These are phyloP conservation scores for Protobothrops flavoviridis DNA, from an alignment of 2,113 vertebrate species.

Conservation along the genomic window DNA sequence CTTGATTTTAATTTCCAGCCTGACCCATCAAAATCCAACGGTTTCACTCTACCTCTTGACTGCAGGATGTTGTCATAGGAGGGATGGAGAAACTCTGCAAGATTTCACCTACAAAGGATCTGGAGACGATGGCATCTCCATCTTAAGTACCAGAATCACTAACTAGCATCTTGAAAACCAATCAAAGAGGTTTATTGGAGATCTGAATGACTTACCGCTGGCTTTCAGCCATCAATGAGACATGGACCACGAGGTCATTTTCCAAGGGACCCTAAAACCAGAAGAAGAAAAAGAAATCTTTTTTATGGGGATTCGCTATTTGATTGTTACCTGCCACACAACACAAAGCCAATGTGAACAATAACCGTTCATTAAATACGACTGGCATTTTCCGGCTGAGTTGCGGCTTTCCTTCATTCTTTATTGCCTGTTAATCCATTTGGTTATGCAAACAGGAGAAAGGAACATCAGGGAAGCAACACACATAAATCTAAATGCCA, in stretches of 20 bases:
- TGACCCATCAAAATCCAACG: not conserved
- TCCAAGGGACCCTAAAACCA: conserved; percentile 90
- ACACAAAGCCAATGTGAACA: conserved; percentile 29
- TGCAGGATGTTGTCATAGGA: not conserved
- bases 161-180: not conserved
- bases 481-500: conserved; percentile 37
- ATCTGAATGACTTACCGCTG: conserved; percentile 81
- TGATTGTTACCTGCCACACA: not conserved
- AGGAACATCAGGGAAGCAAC: conserved; percentile 33
- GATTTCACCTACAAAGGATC: not conserved
- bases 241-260: conserved; percentile 92
- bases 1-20: not conserved
- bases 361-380: conserved; percentile 34
- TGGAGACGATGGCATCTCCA: not conserved
- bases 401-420: conserved; percentile 5
- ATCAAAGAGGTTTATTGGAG: fast-evolving
- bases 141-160: not conserved
- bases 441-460: conserved; percentile 34
- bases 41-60: not conserved
- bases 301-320: conserved; percentile 6
- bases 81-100: not conserved
- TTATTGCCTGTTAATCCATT: conserved; percentile 48
- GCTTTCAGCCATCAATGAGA: conserved; percentile 93
- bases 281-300: conserved; percentile 14
- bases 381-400: conserved; percentile 15